Evolutionary conservation across 2,888 invertebrate species (phyloP).

Genomic region (Bellardia pandia): DNA sequence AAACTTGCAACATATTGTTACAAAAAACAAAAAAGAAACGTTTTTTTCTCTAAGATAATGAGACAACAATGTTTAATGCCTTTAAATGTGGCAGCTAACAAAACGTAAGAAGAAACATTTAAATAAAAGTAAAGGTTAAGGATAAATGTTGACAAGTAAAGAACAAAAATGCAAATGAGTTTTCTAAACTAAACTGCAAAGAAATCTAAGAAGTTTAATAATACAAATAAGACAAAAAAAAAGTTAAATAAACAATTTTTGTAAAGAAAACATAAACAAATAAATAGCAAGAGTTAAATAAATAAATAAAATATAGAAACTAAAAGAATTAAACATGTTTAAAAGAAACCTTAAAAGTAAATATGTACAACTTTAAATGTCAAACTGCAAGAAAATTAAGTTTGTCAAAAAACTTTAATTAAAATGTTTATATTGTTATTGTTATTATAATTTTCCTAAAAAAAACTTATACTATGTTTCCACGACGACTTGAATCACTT

Average conservation of each 20-base stretch:
- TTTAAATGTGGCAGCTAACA: conserved; percentile 52
- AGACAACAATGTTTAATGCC: conserved; percentile 66
- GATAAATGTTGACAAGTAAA: conserved; percentile 67
- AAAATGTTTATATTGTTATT: too few relatives aligned
- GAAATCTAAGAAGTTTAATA: conserved; percentile 30
- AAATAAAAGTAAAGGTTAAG: conserved; percentile 66
- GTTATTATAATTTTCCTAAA: too few relatives aligned
- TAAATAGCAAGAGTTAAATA: conserved; percentile 28
- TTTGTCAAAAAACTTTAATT: too few relatives aligned
- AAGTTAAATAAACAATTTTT: conserved; percentile 48
- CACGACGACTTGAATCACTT: too few relatives aligned
- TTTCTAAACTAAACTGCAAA: conserved; percentile 53
- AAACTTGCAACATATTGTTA: conserved; percentile 71
- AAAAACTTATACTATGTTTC: too few relatives aligned
- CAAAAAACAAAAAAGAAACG: conserved; percentile 22
- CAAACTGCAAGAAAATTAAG: too few relatives aligned
- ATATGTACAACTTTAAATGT: background rate
- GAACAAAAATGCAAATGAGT: conserved; percentile 20
- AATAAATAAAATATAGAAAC: conserved; percentile 46
- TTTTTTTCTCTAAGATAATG: conserved; percentile 63
- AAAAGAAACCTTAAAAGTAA: background rate
- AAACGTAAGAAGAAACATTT: background rate
- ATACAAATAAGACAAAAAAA: conserved; percentile 26
- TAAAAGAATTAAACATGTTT: conserved; percentile 43
- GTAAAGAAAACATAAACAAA: conserved; percentile 15